Percentiles rank a stretch among this genome's conserved stretches.
phyloP scores from a whole-genome alignment of 2,113 vertebrate genomes.

The Paradisaea rubra region DNA sequence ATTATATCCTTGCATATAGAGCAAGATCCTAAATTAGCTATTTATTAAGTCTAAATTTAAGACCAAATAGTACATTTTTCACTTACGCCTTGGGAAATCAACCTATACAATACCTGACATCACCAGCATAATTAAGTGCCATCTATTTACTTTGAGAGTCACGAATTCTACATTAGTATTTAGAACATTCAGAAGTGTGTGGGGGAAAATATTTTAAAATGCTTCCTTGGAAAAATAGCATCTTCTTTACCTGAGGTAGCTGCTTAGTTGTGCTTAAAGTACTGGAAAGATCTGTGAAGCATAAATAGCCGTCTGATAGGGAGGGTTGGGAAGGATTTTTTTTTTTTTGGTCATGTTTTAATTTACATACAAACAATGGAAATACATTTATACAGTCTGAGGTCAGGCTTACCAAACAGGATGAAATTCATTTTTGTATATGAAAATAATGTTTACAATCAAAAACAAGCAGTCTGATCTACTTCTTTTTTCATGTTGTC shows the following conservation, averaged over 20 bases:
- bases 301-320: constrained; percentile 58
- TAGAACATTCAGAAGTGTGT: constrained; percentile 58
- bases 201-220: constrained; percentile 52
- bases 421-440: constrained; percentile 40
- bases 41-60: constrained; percentile 98
- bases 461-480: constrained; percentile 39
- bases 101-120: constrained; percentile 80
- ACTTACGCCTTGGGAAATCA: constrained; percentile 92
- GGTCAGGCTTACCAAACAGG: constrained; percentile 59
- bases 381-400: background rate
- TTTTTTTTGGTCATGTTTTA: constrained; percentile 8
- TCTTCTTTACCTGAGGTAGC: constrained; percentile 57
- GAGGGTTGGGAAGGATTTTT: background rate
- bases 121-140: constrained; percentile 74
- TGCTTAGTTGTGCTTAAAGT: constrained; percentile 69
- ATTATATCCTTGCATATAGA: constrained; percentile 95
- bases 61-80: constrained; percentile 88
- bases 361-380: constrained; percentile 58
- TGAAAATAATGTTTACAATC: constrained; percentile 53
- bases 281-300: constrained; percentile 59
- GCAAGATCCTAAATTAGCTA: constrained; percentile 98
- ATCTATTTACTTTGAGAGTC: constrained; percentile 74
- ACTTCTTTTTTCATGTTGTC: constrained; percentile 51
- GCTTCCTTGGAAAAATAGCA: constrained; percentile 3
- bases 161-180: constrained; percentile 71